Percentiles rank a stretch among this genome's conserved stretches.
These are phyloP conservation scores for Vannuccia rotundouncinata DNA, from an alignment of 2,888 invertebrate species.

Conservation along the genomic window DNA sequence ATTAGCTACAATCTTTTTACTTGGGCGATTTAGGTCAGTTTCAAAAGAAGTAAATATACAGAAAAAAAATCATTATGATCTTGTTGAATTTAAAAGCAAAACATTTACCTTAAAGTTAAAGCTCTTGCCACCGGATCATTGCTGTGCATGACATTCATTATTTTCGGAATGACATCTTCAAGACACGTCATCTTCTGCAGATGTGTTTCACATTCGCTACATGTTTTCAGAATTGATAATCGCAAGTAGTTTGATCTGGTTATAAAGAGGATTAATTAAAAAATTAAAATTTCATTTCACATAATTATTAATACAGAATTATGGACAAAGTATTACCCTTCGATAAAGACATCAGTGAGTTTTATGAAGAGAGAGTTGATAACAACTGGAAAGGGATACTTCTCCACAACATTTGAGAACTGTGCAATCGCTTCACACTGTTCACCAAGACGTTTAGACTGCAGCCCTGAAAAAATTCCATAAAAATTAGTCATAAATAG, in stretches of 20 bases:
- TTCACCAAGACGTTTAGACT: conserved; percentile 83
- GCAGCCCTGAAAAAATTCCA: conserved; percentile 63
- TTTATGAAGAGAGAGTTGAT: conserved; percentile 92
- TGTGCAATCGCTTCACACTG: conserved; percentile 94
- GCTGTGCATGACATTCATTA: conserved; percentile 87
- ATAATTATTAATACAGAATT: neutral
- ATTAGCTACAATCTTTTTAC: no score
- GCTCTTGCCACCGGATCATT: conserved; percentile 91
- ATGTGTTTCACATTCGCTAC: conserved; percentile 89
- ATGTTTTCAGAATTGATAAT: conserved; percentile 81
- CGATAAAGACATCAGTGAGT: conserved; percentile 85
- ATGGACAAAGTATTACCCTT: conserved; percentile 59
- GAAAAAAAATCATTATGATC: neutral
- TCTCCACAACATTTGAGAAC: conserved; percentile 86
- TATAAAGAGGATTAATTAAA: conserved; percentile 11
- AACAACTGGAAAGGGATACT: conserved; percentile 92
- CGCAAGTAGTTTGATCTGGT: conserved; percentile 78
- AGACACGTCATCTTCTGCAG: conserved; percentile 86
- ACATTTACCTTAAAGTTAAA: conserved; percentile 65
- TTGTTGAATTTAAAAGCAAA: no score
- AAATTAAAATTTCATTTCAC: neutral
- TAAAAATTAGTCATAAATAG: no score
- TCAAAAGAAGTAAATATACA: no score
- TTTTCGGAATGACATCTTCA: conserved; percentile 80
- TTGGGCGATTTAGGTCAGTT: no score